Evolutionary conservation across 2,797 vertebrate genomes (phyloP).

Genomic region (Sebastes cheni): DNA sequence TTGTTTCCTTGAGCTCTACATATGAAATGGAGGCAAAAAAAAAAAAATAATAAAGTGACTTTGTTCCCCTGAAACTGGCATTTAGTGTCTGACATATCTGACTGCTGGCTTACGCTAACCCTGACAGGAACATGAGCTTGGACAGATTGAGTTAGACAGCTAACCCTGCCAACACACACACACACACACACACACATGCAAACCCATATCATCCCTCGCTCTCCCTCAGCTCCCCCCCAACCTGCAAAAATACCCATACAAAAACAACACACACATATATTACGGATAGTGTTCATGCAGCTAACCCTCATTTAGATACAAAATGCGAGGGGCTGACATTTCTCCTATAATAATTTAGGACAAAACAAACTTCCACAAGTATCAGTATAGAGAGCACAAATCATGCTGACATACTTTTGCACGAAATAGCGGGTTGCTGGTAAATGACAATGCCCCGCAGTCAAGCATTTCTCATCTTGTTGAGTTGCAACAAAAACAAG

Average conservation of each 20-base stretch:
- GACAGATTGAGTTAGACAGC: constrained; percentile 70
- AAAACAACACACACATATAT: constrained; percentile 11
- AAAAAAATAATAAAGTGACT: constrained; percentile 30
- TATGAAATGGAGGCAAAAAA: constrained; percentile 27
- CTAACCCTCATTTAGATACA: not conserved
- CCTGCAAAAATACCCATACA: constrained; percentile 17
- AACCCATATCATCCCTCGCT: not conserved
- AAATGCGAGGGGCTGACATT: constrained; percentile 1
- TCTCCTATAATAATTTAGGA: constrained; percentile 8
- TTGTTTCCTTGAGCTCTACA: constrained; percentile 36
- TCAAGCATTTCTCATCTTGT: constrained; percentile 38
- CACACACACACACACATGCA: not conserved
- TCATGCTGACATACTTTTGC: constrained; percentile 39
- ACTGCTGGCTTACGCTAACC: constrained; percentile 66
- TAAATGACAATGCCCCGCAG: constrained; percentile 44
- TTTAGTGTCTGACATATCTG: constrained; percentile 63
- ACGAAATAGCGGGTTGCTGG: not conserved
- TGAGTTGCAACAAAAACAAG: constrained; percentile 30
- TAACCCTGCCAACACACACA: constrained; percentile 27
- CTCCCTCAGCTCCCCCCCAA: not conserved
- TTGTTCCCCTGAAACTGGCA: constrained; percentile 61
- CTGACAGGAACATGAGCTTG: constrained; percentile 67
- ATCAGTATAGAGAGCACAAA: constrained; percentile 28
- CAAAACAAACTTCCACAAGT: constrained; percentile 26
- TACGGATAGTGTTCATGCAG: not conserved